Conservation (phyloP, 2,888 invertebrate species). For the Leucophenga montana region DNA sequence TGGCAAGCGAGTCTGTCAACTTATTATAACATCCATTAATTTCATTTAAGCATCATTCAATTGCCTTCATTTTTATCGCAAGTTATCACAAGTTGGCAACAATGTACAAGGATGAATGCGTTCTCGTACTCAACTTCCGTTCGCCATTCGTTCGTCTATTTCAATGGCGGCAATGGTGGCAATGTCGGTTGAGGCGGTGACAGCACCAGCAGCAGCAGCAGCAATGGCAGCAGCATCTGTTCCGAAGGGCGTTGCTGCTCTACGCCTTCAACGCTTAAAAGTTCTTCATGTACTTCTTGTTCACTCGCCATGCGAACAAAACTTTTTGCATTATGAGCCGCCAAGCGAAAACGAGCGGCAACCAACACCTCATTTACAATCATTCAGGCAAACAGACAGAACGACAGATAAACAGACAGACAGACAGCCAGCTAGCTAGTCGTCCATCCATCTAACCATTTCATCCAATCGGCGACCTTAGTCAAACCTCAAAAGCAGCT, state of each 20-base stretch:
- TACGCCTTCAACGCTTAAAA: background rate
- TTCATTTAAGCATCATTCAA: constrained; percentile 68
- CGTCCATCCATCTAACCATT: no score
- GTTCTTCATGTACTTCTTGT: background rate
- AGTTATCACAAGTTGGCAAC: constrained; percentile 58
- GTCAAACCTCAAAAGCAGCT: no score
- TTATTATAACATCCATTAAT: constrained; percentile 69
- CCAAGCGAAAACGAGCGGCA: constrained; percentile 7
- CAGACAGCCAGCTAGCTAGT: no score
- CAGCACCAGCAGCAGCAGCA: no score
- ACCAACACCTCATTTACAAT: constrained; percentile 14
- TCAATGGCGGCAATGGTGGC: no score
- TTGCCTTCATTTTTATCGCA: constrained; percentile 64
- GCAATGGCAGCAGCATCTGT: no score
- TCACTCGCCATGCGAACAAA: background rate
- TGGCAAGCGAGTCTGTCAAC: constrained; percentile 55
- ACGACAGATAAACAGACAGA: no score
- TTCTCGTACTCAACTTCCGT: background rate
- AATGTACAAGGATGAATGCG: constrained; percentile 37
- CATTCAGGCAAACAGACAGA: background rate
- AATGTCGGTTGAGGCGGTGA: no score
- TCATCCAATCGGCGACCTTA: no score
- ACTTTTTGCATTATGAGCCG: constrained; percentile 16
- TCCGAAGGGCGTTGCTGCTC: no score
- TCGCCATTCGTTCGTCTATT: background rate